Evolutionary conservation across 2,113 vertebrate genomes (phyloP), one percentile per base, ranked within the genome.

Genomic region (Helogale parvula): DNA sequence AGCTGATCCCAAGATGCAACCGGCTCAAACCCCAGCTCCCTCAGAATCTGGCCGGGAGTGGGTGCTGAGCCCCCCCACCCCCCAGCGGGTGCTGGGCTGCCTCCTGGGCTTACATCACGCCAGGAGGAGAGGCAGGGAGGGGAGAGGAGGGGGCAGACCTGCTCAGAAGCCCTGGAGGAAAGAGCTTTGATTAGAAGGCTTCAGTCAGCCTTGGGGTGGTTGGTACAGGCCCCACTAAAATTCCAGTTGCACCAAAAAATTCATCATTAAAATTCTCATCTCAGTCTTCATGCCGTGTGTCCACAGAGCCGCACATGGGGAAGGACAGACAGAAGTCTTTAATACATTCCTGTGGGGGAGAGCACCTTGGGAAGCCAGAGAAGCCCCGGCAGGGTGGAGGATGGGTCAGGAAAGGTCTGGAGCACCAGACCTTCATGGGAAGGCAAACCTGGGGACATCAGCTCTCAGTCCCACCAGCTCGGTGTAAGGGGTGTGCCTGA

Each of bases 21-120:
- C n/a, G 31, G n/a, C n/a, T 76, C 80, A 35, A 2, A 63, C 7
- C 23, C 41, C 38, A 3, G 25, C n/a, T 90, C n/a, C 35, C 21
- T 33, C 1, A 0, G 1, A 50, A 65, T 19, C 6, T 3, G 21
- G 54, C 25, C 7, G 4, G 54, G 25, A 15, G 27, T 1, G 11
- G n/a, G 29, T 11, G 65, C 71, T 33, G 66, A 85, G 91, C 9
- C 35, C 33, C 45, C 45, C 45, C 8, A 6, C 45, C 10, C 45
- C 45, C 45, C 45, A 45, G 54, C 57, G 41, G 23, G 0, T 3
- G 71, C 47, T 54, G 47, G n/a, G 0, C 25, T 11, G 15, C n/a
- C 45, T 5, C 45, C 17, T 21, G 23, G 63, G 10, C 69, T 38
- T 21, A 25, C 3, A 0, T 29, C 16, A 5, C 25, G 38, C 45